A percentile compares a stretch with the other conserved stretches of the same genome.
These are phyloP conservation scores for Parapsyche elsis DNA, from an alignment of 1,140 invertebrate genomes.

Conservation along the genomic window DNA sequence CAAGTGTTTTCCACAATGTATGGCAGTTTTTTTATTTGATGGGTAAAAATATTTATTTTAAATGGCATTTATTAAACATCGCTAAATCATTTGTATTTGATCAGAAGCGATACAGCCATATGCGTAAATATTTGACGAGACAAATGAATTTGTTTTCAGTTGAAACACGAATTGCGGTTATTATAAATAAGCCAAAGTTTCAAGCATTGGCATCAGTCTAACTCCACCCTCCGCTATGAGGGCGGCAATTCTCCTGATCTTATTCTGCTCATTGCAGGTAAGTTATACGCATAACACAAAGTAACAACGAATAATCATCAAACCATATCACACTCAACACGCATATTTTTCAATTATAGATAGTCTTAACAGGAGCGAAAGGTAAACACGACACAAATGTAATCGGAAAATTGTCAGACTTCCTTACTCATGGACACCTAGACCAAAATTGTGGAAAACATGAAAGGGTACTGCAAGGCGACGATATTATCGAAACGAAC, in stretches of 20 bases:
- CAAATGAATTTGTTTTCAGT: constrained; percentile 40
- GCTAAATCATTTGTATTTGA: constrained; percentile 53
- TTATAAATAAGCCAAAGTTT: constrained; percentile 45
- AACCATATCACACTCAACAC: background rate
- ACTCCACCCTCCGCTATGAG: constrained; percentile 54
- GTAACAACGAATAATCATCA: no score
- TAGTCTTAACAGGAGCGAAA: constrained; percentile 47
- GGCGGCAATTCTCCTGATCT: constrained; percentile 54
- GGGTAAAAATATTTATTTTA: constrained; percentile 38
- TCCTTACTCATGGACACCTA: constrained; percentile 43
- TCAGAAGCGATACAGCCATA: constrained; percentile 41
- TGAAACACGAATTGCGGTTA: constrained; percentile 33
- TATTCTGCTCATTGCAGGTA: constrained; percentile 55
- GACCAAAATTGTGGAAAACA: constrained; percentile 36
- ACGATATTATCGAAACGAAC: constrained; percentile 52
- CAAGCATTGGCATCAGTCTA: constrained; percentile 49
- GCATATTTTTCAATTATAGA: constrained; percentile 31
- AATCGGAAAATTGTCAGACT: constrained; percentile 45
- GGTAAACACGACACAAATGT: constrained; percentile 1
- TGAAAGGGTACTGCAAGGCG: constrained; percentile 45
- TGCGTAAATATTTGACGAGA: constrained; percentile 46
- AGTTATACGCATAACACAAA: background rate
- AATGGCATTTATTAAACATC: constrained; percentile 41
- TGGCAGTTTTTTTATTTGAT: background rate
- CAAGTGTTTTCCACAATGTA: constrained; percentile 35